Conservation (phyloP, 2,888 invertebrate species). For the Epirrhoe alternata region DNA sequence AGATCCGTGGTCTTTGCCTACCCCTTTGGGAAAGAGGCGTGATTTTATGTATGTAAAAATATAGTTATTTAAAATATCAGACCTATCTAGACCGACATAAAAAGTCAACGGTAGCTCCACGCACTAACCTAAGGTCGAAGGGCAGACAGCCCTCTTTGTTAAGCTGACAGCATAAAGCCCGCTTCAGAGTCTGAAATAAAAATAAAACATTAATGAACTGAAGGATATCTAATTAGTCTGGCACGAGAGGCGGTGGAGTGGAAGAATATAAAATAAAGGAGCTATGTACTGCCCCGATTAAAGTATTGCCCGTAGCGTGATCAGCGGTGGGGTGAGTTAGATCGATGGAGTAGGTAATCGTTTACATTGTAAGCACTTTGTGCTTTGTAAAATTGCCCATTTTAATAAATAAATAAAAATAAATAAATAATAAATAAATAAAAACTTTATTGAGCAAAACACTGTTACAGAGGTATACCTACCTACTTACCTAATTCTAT, state of each 20-base stretch:
- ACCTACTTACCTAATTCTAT: too few species aligned
- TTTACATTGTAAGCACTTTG: conserved; percentile 1
- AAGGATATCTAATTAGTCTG: conserved; percentile 49
- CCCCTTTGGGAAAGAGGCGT: too few species aligned
- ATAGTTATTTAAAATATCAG: too few species aligned
- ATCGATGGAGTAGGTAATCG: conserved; percentile 30
- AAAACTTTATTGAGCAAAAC: too few species aligned
- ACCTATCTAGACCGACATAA: not conserved
- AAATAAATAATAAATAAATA: too few species aligned
- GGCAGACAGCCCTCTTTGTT: conserved; percentile 22
- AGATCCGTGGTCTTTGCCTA: too few species aligned
- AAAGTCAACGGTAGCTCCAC: conserved; percentile 9
- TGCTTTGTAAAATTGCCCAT: not conserved
- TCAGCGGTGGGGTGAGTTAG: conserved; percentile 14
- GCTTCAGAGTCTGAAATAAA: conserved; percentile 40
- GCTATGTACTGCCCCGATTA: conserved; percentile 23
- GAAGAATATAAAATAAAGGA: conserved; percentile 39
- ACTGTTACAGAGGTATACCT: too few species aligned
- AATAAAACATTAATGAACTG: conserved; percentile 47
- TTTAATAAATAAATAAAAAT: not conserved
- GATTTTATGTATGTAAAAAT: too few species aligned
- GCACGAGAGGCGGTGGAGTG: conserved; percentile 35
- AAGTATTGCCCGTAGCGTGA: conserved; percentile 22
- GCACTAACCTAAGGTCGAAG: conserved; percentile 28
- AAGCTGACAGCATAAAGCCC: conserved; percentile 23